Conservation (phyloP, 2,797 vertebrate species). For the Perodicticus potto region DNA sequence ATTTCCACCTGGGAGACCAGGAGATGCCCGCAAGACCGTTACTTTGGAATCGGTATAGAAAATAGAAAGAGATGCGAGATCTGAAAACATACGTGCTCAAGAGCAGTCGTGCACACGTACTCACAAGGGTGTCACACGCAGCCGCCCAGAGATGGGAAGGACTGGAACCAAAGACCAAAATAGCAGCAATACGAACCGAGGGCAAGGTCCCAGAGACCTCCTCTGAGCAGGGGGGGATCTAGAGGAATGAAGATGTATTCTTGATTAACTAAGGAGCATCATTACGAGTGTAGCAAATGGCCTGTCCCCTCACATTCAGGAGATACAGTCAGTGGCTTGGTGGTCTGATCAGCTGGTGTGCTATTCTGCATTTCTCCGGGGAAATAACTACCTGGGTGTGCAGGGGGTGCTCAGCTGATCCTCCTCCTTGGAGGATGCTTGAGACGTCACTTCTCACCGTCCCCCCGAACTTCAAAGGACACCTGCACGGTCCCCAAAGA, state of each 20-base stretch:
- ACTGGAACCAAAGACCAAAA: background rate
- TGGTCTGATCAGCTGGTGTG: background rate
- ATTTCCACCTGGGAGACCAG: background rate
- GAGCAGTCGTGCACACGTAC: background rate
- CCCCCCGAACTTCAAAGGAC: constrained; percentile 56
- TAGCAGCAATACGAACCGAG: background rate
- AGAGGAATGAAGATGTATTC: background rate
- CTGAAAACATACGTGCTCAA: background rate
- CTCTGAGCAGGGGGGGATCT: background rate
- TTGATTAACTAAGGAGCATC: background rate
- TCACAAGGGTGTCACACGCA: background rate
- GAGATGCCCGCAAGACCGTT: background rate
- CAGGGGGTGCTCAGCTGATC: background rate
- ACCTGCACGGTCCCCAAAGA: constrained; percentile 15
- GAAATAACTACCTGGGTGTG: background rate
- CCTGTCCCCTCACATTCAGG: background rate
- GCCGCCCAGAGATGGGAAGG: background rate
- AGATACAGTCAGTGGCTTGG: background rate
- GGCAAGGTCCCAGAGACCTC: background rate
- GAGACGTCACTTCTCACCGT: background rate
- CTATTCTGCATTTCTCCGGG: background rate
- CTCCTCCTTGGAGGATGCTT: background rate
- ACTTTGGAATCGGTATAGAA: background rate
- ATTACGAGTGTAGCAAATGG: background rate
- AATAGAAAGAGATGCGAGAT: background rate